Evolutionary conservation across 1,140 invertebrate species (phyloP).

Genomic region (Eufriesea mexicana): DNA sequence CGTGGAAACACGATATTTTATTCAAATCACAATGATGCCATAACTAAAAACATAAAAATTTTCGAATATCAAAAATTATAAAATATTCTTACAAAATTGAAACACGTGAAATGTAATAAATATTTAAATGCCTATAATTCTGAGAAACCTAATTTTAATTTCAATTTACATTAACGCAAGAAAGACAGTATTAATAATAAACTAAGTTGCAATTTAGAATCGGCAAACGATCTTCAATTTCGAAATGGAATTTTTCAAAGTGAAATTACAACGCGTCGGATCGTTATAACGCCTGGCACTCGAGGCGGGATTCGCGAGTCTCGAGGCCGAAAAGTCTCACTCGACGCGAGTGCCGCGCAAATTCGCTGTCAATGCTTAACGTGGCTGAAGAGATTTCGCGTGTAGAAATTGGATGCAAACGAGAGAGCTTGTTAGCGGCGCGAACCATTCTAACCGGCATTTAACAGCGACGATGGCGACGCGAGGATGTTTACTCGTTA

Average conservation of each 20-base stretch:
- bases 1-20: too few species aligned
- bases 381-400: slow-evolving; percentile 48
- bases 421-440: slow-evolving; percentile 68
- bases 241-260: not conserved
- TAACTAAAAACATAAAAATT: too few species aligned
- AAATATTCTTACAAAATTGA: too few species aligned
- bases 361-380: slow-evolving; percentile 46
- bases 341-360: not conserved
- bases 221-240: not conserved
- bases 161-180: too few species aligned
- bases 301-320: not conserved
- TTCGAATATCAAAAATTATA: too few species aligned
- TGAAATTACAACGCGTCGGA: not conserved
- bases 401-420: slow-evolving; percentile 70
- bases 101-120: too few species aligned
- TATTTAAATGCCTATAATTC: too few species aligned
- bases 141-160: too few species aligned
- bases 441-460: slow-evolving; percentile 42
- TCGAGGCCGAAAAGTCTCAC: not conserved
- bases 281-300: not conserved
- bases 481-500: slow-evolving; percentile 70
- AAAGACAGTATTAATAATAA: too few species aligned
- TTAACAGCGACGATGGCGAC: slow-evolving; percentile 34
- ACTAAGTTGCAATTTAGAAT: too few species aligned
- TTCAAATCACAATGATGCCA: too few species aligned